Conservation (phyloP, 2,113 vertebrate genomes). For the Silurus asotus region DNA sequence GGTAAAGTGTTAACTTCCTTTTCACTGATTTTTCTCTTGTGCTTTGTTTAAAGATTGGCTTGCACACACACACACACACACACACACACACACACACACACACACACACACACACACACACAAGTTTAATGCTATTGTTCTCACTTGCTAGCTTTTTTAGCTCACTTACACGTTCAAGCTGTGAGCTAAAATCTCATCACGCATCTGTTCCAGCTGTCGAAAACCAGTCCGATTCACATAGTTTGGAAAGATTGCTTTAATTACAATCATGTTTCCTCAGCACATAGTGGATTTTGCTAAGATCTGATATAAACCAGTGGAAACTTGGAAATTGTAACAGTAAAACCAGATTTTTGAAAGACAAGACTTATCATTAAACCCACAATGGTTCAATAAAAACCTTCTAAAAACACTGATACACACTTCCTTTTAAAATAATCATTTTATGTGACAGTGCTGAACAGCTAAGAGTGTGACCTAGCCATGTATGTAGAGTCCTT, state of each 20-base stretch:
- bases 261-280: not conserved
- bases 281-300: not conserved
- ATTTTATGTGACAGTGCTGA: too few relatives aligned
- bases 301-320: not conserved
- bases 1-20: too few relatives aligned
- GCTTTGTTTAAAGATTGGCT: too few relatives aligned
- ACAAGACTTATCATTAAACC: not conserved
- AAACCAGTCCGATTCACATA: not conserved
- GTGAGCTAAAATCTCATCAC: not conserved
- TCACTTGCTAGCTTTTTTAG: not conserved
- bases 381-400: not conserved
- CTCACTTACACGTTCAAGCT: not conserved
- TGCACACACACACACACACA: too few relatives aligned
- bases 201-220: not conserved
- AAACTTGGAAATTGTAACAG: too few relatives aligned
- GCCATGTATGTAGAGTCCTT: too few relatives aligned
- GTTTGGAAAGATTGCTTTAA: not conserved
- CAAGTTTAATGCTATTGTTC: not conserved
- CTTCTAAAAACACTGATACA: accelerated
- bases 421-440: not conserved
- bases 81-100: too few relatives aligned
- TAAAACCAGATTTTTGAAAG: too few relatives aligned
- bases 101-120: too few relatives aligned
- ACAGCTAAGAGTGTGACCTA: too few relatives aligned
- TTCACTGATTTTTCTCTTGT: too few relatives aligned